phyloP scores from a whole-genome alignment of 2,888 invertebrate genomes.

The Nysson spinosus region DNA sequence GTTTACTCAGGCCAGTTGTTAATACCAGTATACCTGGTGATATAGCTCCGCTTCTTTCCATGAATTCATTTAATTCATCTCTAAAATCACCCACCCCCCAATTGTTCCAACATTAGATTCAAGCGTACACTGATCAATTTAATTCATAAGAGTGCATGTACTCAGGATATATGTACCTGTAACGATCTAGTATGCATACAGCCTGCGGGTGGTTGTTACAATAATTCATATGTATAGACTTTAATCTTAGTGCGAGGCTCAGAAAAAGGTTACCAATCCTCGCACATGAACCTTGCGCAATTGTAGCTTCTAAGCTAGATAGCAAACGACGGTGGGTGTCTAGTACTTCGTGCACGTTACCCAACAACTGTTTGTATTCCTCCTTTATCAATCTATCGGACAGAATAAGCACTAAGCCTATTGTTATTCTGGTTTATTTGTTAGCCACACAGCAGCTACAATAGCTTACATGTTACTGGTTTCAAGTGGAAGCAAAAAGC shows the following conservation, averaged over 20 bases:
- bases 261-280: conserved; percentile 95
- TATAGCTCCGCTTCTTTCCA: conserved; percentile 92
- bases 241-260: conserved; percentile 88
- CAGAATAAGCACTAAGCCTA: no score
- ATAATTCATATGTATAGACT: conserved; percentile 91
- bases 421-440: no score
- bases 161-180: conserved; percentile 82
- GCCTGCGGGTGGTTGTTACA: conserved; percentile 97
- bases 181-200: conserved; percentile 94
- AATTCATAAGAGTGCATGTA: not conserved
- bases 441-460: no score
- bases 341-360: conserved; percentile 93
- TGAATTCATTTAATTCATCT: conserved; percentile 89
- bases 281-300: conserved; percentile 85
- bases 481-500: conserved; percentile 92
- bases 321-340: conserved; percentile 91
- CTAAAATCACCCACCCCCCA: conserved; percentile 76
- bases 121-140: not conserved
- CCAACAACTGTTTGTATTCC: conserved; percentile 92
- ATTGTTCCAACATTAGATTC: not conserved
- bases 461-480: conserved; percentile 92
- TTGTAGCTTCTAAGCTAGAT: conserved; percentile 87
- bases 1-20: conserved; percentile 95
- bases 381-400: conserved; percentile 89
- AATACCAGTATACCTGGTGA: conserved; percentile 92